Evolutionary conservation across 2,888 invertebrate genomes (phyloP), one percentile per base, ranked within the genome.

Genomic region (Ichneumoninae sp.): DNA sequence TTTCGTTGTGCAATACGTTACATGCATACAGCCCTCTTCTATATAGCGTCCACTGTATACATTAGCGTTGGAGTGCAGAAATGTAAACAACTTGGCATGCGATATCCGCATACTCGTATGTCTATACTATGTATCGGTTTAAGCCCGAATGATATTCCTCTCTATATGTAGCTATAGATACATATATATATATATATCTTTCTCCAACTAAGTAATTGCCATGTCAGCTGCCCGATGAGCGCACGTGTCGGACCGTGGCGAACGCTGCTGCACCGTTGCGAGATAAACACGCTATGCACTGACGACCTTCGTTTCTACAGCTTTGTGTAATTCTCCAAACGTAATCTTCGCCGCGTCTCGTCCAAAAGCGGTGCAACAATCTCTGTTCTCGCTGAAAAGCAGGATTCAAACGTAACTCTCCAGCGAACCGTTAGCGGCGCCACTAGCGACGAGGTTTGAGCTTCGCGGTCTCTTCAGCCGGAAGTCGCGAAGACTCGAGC

Each of bases 31-130:
- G 22, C 19, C 22, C 47, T 8, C 62, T 26, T 62, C 62, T 52
- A 36, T 40, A 72, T 60, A 50, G 3, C 1, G 5, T 19, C 16
- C 33, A 13, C 36, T 50, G 66, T 65, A 69, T 33, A 19, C 44
- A 57, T 40, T 69, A 44, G 57, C 30, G 22, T 50, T 60, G 36
- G 30, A 68, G 66, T 72, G 60, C 10, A 40, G 16, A 57, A 72
- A 69, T 77, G 76, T 72, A 72, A 71, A 76, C 54, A 68, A 19
- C 36, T 50, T 62, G 62, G 74, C 69, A 78, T 66, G 78, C 10
- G 57, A 78, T 81, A 81, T 84, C 81, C 84, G 84, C 84, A 84
- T 81, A 78, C 84, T 81, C 66, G 80, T 44, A 36, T 62, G 54
- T 40, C 57, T 66, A 36, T 16, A 6, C 50, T 26, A 62, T 75